phyloP scores from a whole-genome alignment of 2,797 vertebrate genomes.

The Crocodylus rhombifer region DNA sequence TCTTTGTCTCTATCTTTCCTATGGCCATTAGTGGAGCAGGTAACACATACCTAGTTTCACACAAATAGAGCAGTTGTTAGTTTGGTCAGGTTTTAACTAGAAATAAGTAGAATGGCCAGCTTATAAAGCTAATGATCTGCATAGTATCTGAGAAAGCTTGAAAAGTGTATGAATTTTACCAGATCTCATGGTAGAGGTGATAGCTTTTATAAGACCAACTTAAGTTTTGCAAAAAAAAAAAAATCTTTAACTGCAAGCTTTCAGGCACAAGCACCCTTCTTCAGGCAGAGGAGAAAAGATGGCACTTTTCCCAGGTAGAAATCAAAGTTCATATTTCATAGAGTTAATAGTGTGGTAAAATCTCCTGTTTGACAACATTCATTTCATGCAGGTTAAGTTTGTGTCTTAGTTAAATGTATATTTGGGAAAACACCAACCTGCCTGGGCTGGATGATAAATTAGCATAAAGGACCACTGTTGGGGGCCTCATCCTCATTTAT shows the following conservation, averaged over 20 bases:
- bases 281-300: too few species aligned
- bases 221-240: too few species aligned
- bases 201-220: too few species aligned
- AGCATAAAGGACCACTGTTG: background rate
- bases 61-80: background rate
- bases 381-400: too few species aligned
- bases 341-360: too few species aligned
- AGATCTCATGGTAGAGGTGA: too few species aligned
- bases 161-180: background rate
- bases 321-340: too few species aligned
- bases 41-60: background rate
- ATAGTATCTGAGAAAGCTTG: background rate
- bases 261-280: too few species aligned
- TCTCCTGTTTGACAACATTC: too few species aligned
- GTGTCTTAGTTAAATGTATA: background rate
- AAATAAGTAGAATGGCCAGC: background rate
- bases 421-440: background rate
- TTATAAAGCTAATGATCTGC: background rate
- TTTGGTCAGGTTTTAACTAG: background rate
- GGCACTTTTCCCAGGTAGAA: too few species aligned
- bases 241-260: too few species aligned
- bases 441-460: background rate
- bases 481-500: accelerated
- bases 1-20: background rate
- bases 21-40: background rate